These are phyloP conservation scores for Acrobasis repandana DNA, from an alignment of 2,888 invertebrate genomes.

Conservation along the genomic window DNA sequence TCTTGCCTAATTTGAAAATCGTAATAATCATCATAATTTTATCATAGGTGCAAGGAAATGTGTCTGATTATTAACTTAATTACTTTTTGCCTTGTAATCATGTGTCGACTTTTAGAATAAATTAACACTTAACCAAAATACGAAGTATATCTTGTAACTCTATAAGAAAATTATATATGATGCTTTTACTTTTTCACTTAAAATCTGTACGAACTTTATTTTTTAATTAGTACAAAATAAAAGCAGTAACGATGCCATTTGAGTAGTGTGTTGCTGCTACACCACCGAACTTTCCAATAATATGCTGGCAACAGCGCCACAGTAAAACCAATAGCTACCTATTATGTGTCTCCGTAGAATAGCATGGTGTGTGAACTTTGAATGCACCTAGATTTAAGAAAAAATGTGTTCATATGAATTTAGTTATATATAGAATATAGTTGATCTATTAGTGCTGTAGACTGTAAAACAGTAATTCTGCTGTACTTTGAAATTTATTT, in stretches of 20 bases:
- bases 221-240: slow-evolving; percentile 26
- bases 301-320: slow-evolving; percentile 5
- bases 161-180: not conserved
- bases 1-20: not conserved
- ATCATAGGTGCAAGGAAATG: not conserved
- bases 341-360: slow-evolving; percentile 51
- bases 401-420: slow-evolving; percentile 82
- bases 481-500: slow-evolving; percentile 32
- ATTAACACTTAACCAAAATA: slow-evolving; percentile 1
- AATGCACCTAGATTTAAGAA: slow-evolving; percentile 73
- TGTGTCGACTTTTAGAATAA: not conserved
- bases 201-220: slow-evolving; percentile 1
- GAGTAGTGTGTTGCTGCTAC: slow-evolving; percentile 19
- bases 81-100: not conserved
- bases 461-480: slow-evolving; percentile 74
- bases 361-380: slow-evolving; percentile 63
- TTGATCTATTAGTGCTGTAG: slow-evolving; percentile 69
- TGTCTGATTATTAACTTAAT: not conserved
- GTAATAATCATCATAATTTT: not conserved
- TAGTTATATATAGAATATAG: slow-evolving; percentile 74
- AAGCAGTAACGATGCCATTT: slow-evolving; percentile 10
- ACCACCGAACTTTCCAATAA: slow-evolving; percentile 19
- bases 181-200: not conserved
- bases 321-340: slow-evolving; percentile 40
- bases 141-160: not conserved